Conservation (phyloP, 35 echinoderm and acorn worm species). For the Patiria miniata region DNA sequence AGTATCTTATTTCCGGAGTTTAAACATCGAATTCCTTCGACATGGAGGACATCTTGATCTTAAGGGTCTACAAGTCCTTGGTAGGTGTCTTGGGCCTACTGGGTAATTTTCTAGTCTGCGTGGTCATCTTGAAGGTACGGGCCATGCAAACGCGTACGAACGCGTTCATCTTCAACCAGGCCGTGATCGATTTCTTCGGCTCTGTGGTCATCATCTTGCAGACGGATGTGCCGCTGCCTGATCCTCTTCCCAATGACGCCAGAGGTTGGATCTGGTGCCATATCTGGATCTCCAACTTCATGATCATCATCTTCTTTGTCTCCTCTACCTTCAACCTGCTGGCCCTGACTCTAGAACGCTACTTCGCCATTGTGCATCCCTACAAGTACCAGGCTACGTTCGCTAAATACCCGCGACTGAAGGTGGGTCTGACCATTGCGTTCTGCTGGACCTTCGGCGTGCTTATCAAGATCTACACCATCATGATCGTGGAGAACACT, state of each 20-base stretch:
- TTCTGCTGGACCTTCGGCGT: slow-evolving; percentile 20
- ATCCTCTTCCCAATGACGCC: neutral
- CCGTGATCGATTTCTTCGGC: slow-evolving; percentile 32
- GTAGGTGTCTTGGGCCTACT: slow-evolving; percentile 38
- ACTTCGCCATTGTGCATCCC: slow-evolving; percentile 70
- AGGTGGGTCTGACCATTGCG: neutral
- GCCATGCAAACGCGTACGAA: slow-evolving; percentile 34
- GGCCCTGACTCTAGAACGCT: slow-evolving; percentile 68
- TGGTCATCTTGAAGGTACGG: slow-evolving; percentile 20
- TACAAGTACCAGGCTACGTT: slow-evolving; percentile 29
- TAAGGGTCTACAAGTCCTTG: slow-evolving; percentile 14
- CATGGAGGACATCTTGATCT: neutral
- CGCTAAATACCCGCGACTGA: neutral
- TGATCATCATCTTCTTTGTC: slow-evolving; percentile 49
- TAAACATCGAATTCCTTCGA: too few species aligned
- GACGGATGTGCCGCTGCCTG: neutral
- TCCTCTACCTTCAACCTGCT: slow-evolving; percentile 64
- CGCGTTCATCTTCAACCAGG: slow-evolving; percentile 54
- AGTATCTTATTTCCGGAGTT: too few species aligned
- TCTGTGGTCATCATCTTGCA: slow-evolving; percentile 34
- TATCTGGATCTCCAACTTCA: slow-evolving; percentile 53
- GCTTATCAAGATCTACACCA: neutral
- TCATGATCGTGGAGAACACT: neutral
- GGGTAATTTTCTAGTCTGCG: slow-evolving; percentile 35
- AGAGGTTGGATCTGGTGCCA: slow-evolving; percentile 55